Base-by-base conservation (phyloP, 1,140 invertebrate genomes). In the Heliothis subflexa region DNA sequence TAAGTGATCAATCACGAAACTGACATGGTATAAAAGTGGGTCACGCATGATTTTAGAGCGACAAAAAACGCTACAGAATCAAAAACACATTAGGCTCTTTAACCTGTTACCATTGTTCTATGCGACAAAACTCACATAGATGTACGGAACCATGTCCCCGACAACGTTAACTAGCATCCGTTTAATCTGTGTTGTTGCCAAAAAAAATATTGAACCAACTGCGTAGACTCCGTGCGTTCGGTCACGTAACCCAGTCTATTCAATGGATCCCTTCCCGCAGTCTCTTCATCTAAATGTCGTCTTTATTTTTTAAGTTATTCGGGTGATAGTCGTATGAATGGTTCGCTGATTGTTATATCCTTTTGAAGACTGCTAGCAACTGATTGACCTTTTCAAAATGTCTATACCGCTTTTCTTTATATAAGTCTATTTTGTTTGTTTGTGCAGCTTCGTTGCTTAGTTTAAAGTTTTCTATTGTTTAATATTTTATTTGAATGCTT, bases 171-270 rank as follows among this genome's bases (percentile, higher is more conserved):
- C 11, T 70, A n/a, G 50, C 18, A 13, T 55, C 50, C 50, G 16
- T 55, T 14, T 25, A 50, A 11, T 68, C 47, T 16, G 14, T 40
- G 28, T 14, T n/a, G 68, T 59, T 62, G 59, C 72, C 72, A 62
- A 75, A 75, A 75, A 28, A 16, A 28, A 71, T 70, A 70, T 55
- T 33, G 1, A 11, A 71, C 52, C 33, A 21, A 50, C 40, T 62
- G 72, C 72, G 72, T 75, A 75, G 59, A 28, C 54, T 78, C 45
- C 77, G 68, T 78, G 77, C 47, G 50, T 64, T 62, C 16, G 49
- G 77, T 78, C 77, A 78, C 77, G 77, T 78, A 78, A 50, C 33
- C 47, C 72, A 55, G 40, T 16, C 40, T 70, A 55, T 71, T n/a
- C 50, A 71, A 25, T 50, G 50, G 28, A 49, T 40, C 68, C 68